phyloP scores from a whole-genome alignment of 2,797 vertebrate genomes.

The Emydoidea blandingii region DNA sequence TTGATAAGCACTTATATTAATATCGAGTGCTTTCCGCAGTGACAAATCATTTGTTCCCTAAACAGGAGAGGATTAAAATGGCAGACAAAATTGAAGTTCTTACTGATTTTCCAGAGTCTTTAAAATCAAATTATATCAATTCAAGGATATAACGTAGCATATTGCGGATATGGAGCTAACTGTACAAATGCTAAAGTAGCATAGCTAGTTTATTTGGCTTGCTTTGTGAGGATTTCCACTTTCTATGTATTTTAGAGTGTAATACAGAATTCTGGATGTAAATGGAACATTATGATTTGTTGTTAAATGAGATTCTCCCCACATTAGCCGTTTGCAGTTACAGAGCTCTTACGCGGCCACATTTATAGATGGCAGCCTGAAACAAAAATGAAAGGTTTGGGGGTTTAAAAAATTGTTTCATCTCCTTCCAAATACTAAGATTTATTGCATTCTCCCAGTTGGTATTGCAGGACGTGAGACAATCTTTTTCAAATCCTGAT shows the following conservation, averaged over 20 bases:
- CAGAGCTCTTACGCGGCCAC: neutral
- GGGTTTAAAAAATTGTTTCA: neutral
- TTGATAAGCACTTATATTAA: neutral
- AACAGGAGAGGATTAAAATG: neutral
- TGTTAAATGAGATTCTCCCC: neutral
- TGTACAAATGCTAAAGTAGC: neutral
- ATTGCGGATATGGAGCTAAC: neutral
- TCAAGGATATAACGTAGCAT: neutral
- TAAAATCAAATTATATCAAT: neutral
- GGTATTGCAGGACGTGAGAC: neutral
- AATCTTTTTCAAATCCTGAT: neutral
- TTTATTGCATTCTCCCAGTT: neutral
- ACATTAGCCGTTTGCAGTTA: neutral
- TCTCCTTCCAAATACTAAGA: neutral
- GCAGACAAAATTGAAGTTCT: neutral
- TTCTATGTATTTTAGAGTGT: too few species aligned
- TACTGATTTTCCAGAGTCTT: neutral
- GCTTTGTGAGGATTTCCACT: neutral
- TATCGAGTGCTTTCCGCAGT: conserved; percentile 3
- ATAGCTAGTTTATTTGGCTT: neutral
- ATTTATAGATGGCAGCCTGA: neutral
- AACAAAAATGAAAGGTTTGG: neutral
- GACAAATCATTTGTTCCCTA: neutral
- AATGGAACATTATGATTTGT: neutral
- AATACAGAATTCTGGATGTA: neutral